These are phyloP conservation scores for Nyctalus aviator DNA, from an alignment of 2,797 vertebrate genomes.

Conservation along the genomic window DNA sequence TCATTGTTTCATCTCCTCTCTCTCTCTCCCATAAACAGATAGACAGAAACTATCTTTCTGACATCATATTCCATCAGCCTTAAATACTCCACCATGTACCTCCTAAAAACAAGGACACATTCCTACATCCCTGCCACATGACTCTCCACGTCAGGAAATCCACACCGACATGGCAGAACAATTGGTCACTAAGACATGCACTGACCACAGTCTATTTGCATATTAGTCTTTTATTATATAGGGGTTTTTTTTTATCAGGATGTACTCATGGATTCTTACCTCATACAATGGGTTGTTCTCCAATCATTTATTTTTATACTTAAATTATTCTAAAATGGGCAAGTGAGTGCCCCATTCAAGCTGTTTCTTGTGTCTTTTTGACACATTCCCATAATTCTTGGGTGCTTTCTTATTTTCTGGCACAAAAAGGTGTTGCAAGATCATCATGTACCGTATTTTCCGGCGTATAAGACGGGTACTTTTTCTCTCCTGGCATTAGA, in stretches of 20 bases:
- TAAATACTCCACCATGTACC: background rate
- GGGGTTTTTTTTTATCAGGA: no score
- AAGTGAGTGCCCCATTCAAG: background rate
- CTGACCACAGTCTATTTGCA: no score
- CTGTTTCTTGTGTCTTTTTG: background rate
- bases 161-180: background rate
- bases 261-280: background rate
- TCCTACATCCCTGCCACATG: background rate
- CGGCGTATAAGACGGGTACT: no score
- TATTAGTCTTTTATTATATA: no score
- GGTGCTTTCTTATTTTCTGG: background rate
- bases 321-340: background rate
- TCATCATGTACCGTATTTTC: no score
- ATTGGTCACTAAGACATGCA: no score
- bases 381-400: background rate
- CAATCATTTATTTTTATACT: background rate
- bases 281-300: background rate
- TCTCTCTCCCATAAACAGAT: background rate
- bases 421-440: background rate
- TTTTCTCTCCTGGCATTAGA: background rate
- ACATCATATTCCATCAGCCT: background rate
- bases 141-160: no score
- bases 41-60: background rate
- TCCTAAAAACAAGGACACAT: background rate
- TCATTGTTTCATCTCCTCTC: background rate